Percentiles rank a stretch among this genome's conserved stretches.
These are phyloP conservation scores for Greenwoodochromis staneri DNA, from an alignment of 2,113 vertebrate species.

Conservation along the genomic window DNA sequence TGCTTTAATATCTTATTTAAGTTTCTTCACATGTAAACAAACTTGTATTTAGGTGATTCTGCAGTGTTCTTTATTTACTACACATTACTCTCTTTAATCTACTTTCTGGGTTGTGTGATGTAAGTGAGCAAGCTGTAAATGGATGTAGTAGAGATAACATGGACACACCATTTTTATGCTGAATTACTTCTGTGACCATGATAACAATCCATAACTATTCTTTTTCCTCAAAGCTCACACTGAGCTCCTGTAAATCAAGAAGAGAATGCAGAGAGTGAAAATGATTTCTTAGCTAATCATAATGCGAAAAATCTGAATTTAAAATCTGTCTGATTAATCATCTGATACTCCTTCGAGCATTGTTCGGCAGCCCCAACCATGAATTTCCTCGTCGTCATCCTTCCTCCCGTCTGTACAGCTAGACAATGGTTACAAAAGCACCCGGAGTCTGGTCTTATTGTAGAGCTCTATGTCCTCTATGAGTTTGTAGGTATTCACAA, in stretches of 20 bases:
- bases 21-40: background rate
- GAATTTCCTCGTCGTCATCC: background rate
- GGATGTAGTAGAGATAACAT: background rate
- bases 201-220: background rate
- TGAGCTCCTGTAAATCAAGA: background rate
- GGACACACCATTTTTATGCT: background rate
- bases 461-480: slow-evolving; percentile 9
- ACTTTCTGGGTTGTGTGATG: background rate
- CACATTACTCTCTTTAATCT: background rate
- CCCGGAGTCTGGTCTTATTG: background rate
- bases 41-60: background rate
- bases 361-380: background rate
- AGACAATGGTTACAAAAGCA: slow-evolving; percentile 8
- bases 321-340: slow-evolving; percentile 11
- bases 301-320: background rate
- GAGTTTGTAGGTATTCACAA: slow-evolving; percentile 65
- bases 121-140: background rate
- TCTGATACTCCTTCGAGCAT: background rate
- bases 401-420: background rate
- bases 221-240: background rate
- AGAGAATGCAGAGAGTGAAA: background rate
- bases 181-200: background rate
- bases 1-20: background rate
- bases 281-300: background rate
- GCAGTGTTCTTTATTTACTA: background rate